Conservation (phyloP, 2,888 invertebrate genomes). For the Masnerella sp. region DNA sequence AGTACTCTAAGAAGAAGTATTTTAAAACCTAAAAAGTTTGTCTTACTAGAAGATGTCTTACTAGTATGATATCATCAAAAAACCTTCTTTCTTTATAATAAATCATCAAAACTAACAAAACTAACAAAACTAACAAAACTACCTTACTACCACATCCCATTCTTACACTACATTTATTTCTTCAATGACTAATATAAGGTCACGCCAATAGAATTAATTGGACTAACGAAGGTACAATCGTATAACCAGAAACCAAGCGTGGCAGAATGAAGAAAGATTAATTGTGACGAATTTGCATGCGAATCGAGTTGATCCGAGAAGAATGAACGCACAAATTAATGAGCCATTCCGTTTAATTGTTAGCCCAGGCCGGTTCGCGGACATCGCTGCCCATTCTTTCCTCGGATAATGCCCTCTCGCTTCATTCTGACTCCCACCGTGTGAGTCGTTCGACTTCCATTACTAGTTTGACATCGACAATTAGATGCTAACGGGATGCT, state of each 20-base stretch:
- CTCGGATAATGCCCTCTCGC: background rate
- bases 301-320: conserved; percentile 40
- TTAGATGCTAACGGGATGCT: conserved; percentile 11
- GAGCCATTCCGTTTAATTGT: conserved; percentile 44
- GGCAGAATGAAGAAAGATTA: conserved; percentile 38
- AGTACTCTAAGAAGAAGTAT: too few species aligned
- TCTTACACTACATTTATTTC: background rate
- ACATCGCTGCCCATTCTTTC: conserved; percentile 2
- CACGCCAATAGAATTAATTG: conserved; percentile 14
- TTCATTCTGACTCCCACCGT: conserved; percentile 25
- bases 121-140: too few species aligned
- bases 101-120: too few species aligned
- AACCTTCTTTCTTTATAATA: too few species aligned
- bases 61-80: too few species aligned
- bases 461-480: conserved; percentile 17
- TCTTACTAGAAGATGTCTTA: too few species aligned
- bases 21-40: too few species aligned
- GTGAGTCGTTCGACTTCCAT: conserved; percentile 5
- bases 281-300: conserved; percentile 52
- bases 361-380: conserved; percentile 7
- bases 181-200: conserved; percentile 17
- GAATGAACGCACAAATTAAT: conserved; percentile 40
- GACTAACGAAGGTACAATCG: conserved; percentile 33
- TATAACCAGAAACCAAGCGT: conserved; percentile 17
- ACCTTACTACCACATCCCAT: too few species aligned